phyloP scores from a whole-genome alignment of 2,797 vertebrate species.

The Pristis pectinata region DNA sequence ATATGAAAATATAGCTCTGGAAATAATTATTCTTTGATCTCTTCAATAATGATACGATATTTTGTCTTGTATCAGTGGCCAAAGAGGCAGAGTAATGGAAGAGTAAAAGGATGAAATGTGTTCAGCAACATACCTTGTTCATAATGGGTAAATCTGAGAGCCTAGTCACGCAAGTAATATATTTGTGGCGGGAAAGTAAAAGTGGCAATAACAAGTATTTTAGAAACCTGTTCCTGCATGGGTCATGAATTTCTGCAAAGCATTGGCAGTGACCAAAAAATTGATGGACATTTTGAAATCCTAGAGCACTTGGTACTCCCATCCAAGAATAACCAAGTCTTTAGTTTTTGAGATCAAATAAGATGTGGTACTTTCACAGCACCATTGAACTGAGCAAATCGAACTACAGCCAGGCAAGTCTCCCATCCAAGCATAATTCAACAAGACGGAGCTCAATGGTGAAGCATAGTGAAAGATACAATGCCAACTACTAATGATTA shows the following conservation, averaged over 20 bases:
- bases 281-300: not conserved
- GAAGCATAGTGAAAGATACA: too few species aligned
- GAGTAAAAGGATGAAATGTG: not conserved
- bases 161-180: not conserved
- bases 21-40: conserved; percentile 17
- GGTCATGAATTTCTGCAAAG: not conserved
- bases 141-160: not conserved
- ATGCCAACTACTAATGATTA: too few species aligned
- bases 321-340: not conserved
- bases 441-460: not conserved
- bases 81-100: not conserved
- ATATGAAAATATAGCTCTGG: not conserved
- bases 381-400: not conserved
- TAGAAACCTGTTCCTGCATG: not conserved
- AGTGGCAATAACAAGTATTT: not conserved
- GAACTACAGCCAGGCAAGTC: not conserved
- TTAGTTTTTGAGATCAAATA: not conserved
- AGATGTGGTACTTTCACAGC: not conserved
- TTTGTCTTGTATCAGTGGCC: not conserved
- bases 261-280: not conserved
- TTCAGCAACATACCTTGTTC: not conserved
- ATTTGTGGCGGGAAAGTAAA: not conserved
- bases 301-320: not conserved
- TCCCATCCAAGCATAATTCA: not conserved
- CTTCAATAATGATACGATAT: not conserved